phyloP scores from a whole-genome alignment of 2,797 vertebrate species.

The Triplophysa bombifrons region DNA sequence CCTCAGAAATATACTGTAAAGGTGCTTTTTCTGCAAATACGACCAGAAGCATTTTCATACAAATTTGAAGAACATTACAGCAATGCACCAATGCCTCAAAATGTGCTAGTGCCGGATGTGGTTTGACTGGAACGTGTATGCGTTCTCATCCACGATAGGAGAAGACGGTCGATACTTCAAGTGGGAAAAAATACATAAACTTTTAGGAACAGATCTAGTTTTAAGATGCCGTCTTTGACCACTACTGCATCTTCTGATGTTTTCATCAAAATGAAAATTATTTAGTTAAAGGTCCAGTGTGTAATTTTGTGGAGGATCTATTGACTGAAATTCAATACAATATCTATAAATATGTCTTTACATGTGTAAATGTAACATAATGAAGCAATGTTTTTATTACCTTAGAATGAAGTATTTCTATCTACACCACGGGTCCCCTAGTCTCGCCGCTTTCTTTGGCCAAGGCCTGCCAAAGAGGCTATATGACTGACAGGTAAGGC shows the following conservation, averaged over 20 bases:
- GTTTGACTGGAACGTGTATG: constrained; percentile 20
- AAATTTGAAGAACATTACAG: neutral
- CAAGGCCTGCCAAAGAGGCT: too few species aligned
- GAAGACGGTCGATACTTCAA: constrained; percentile 5
- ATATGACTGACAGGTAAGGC: too few species aligned
- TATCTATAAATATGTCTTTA: too few species aligned
- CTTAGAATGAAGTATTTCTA: too few species aligned
- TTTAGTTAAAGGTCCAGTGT: neutral
- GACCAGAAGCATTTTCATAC: constrained; percentile 17
- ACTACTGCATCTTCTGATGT: neutral
- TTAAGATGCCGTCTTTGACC: neutral
- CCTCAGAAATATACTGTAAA: constrained; percentile 5
- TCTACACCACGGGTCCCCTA: too few species aligned
- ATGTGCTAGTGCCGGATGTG: constrained; percentile 10
- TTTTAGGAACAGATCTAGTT: neutral
- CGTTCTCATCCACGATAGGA: neutral
- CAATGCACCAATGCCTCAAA: neutral
- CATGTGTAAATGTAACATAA: too few species aligned
- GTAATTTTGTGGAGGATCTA: too few species aligned
- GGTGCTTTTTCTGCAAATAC: neutral
- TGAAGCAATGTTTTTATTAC: too few species aligned
- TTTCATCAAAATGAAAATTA: neutral
- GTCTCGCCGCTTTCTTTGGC: too few species aligned
- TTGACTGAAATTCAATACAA: too few species aligned
- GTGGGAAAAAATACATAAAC: constrained; percentile 15